phyloP scores from a whole-genome alignment of 2,113 vertebrate genomes.

The Enhydra lutris region DNA sequence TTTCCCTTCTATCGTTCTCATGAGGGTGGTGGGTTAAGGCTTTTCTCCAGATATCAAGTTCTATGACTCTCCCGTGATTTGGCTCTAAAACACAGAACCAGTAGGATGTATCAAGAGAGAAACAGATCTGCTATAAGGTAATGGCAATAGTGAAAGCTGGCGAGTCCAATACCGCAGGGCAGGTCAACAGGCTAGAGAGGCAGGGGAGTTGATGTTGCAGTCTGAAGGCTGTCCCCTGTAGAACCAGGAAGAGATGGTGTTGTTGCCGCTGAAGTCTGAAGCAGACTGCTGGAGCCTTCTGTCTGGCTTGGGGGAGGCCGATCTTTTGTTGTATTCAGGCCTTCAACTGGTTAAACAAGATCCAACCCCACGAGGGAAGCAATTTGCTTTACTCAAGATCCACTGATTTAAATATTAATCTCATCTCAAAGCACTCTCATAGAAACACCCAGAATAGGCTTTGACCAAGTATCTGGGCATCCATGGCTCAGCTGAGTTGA shows the following conservation, averaged over 20 bases:
- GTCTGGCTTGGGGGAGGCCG: neutral
- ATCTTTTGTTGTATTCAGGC: neutral
- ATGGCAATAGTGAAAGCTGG: neutral
- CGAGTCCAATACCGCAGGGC: neutral
- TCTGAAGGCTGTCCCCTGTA: neutral
- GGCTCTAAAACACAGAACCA: neutral
- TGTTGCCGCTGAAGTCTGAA: neutral
- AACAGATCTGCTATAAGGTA: neutral
- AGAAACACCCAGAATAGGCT: neutral
- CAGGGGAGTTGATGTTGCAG: neutral
- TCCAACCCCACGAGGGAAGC: neutral
- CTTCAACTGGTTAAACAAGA: neutral
- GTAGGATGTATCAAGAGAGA: neutral
- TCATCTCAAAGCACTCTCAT: neutral
- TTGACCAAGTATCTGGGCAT: neutral
- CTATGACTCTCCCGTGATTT: neutral
- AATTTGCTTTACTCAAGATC: neutral
- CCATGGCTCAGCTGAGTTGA: neutral
- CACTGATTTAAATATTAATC: neutral
- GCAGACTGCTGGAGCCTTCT: neutral
- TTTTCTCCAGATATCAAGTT: neutral
- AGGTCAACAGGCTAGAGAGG: neutral
- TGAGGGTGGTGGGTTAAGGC: neutral
- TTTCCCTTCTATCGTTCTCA: neutral
- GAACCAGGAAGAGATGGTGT: neutral